A percentile compares a stretch with the other conserved stretches of the same genome.
These are phyloP conservation scores for Drosophila virilis DNA, from an alignment of 1,140 invertebrate genomes.

Conservation along the genomic window DNA sequence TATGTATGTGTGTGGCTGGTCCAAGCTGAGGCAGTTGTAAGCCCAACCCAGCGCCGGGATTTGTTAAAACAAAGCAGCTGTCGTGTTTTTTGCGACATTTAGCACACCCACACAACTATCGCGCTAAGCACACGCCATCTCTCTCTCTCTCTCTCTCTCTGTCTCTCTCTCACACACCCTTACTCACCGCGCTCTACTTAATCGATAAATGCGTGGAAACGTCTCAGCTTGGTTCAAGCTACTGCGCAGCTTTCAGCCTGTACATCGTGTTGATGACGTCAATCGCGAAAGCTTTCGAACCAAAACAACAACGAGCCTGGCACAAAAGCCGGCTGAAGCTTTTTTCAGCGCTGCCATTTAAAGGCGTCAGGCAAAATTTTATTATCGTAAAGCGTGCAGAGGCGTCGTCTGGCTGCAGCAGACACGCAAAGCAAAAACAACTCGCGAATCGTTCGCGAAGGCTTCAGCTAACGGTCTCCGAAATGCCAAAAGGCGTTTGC, in stretches of 20 bases:
- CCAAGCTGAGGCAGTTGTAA: too few species aligned
- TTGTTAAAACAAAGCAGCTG: slow-evolving; percentile 32
- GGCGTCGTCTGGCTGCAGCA: slow-evolving; percentile 47
- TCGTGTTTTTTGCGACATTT: slow-evolving; percentile 47
- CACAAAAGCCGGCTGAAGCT: slow-evolving; percentile 73
- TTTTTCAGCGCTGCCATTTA: slow-evolving; percentile 28
- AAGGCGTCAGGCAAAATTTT: slow-evolving; percentile 61
- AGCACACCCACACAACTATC: slow-evolving; percentile 15
- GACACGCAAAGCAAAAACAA: slow-evolving; percentile 16
- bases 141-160: slow-evolving; percentile 5
- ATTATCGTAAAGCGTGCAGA: slow-evolving; percentile 71
- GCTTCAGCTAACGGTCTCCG: slow-evolving; percentile 61
- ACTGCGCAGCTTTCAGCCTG: slow-evolving; percentile 75
- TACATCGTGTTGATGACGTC: slow-evolving; percentile 76
- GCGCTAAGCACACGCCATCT: slow-evolving; percentile 8
- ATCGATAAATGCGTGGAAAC: slow-evolving; percentile 78
- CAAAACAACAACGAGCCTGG: slow-evolving; percentile 56
- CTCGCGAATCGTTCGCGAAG: neutral
- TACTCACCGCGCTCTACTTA: slow-evolving; percentile 13
- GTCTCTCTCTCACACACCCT: neutral
- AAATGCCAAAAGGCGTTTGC: slow-evolving; percentile 66
- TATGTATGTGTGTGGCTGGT: neutral
- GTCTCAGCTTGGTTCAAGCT: slow-evolving; percentile 57
- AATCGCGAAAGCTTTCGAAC: slow-evolving; percentile 73
- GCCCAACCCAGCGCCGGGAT: slow-evolving; percentile 10